These are phyloP conservation scores for Fratercula arctica DNA, from an alignment of 2,797 vertebrate genomes.

Conservation along the genomic window DNA sequence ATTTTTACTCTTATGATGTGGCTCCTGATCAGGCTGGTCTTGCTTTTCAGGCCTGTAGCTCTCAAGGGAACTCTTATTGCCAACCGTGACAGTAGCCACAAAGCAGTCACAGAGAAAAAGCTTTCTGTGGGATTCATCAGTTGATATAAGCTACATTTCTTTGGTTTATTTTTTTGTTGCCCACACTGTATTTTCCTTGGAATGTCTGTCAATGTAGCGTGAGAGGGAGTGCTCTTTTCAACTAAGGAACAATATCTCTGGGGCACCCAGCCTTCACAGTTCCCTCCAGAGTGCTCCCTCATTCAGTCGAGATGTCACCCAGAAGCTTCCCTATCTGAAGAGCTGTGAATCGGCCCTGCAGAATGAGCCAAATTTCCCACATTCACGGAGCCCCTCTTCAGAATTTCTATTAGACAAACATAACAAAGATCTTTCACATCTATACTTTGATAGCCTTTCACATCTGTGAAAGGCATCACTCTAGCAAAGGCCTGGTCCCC, in stretches of 20 bases:
- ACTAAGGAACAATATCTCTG: not conserved
- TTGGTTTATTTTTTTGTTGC: not conserved
- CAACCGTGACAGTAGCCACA: not conserved
- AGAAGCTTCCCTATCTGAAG: not conserved
- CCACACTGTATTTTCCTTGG: not conserved
- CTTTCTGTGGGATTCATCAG: not conserved
- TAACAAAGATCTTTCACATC: not conserved
- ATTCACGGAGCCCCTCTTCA: not conserved
- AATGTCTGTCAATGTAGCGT: not conserved
- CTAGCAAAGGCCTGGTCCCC: not conserved
- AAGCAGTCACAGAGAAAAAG: not conserved
- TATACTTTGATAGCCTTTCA: not conserved
- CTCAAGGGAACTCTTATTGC: slow-evolving; percentile 5
- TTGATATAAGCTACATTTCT: not conserved
- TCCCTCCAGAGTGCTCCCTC: not conserved
- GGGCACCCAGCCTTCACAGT: not conserved
- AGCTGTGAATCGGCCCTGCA: not conserved
- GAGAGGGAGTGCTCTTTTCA: not conserved
- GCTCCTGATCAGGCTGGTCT: not conserved
- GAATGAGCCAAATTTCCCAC: not conserved
- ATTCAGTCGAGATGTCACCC: not conserved
- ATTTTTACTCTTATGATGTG: not conserved
- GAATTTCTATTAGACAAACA: not conserved
- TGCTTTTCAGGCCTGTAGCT: not conserved
- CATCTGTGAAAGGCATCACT: not conserved